Evolutionary conservation across 1,140 invertebrate genomes (phyloP), one percentile per base, ranked within the genome.

Genomic region (Atta colombica): DNA sequence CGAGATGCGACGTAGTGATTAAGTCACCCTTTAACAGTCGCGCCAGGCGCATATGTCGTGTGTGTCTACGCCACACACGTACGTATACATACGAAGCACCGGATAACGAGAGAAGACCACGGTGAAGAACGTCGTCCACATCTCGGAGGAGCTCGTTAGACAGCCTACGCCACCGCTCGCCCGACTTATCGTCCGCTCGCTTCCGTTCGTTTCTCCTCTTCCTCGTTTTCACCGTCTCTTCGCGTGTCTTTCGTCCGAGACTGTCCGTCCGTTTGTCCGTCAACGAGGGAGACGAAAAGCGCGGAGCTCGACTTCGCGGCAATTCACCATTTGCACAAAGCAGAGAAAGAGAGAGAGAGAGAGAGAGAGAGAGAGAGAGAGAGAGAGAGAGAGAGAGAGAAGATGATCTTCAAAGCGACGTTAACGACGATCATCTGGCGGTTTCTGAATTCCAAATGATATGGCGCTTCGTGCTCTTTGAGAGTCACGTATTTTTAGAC

Each of bases 141-240:
- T 90, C 92, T 90, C 72, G 60, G 69, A 25, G 84, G 89, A 92
- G 92, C 93, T 93, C 93, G 92, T 93, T 93, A 93, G 89, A 88
- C 92, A 69, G 71, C 92, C 93, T 92, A 91, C 92, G 90, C 91
- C 91, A 65, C 90, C 91, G 61, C 92, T 92, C 92, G 89, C 91
- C 87, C 92, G 91, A 92, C 91, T 89, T 88, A 88, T 75, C 82
- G 71, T 77, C 58, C 81, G 49, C 72, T 81, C 78, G 77, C 71
- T 69, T 74, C 86, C 63, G 81, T 72, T 58, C 69, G 82, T 87
- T 75, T 81, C 84, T 78, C 69, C 75, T 90, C 86, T 87, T 85
- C 45, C 72, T 74, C 72, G 53, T 85, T 75, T 87, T 31, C 71
- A 28, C 31, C 16, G 53, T 21, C 58, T 61, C 72, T 49, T 75